Conservation (phyloP, 2,113 vertebrate species). For the Heloderma charlesbogerti region DNA sequence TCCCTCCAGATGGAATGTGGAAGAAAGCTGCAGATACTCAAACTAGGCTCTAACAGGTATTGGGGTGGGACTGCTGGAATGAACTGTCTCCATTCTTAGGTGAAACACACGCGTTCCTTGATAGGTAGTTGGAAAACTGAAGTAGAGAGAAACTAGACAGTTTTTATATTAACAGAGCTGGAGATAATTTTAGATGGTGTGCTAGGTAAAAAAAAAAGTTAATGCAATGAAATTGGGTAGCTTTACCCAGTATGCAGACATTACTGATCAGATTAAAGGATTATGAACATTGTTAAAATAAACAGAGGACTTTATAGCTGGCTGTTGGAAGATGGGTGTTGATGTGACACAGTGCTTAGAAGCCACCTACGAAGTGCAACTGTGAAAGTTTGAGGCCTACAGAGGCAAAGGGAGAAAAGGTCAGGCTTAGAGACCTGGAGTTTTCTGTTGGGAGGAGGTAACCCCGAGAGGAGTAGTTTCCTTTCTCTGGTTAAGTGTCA, state of each 20-base stretch:
- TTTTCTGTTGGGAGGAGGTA: too few species aligned
- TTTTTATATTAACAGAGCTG: not conserved
- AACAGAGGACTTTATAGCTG: not conserved
- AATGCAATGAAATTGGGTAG: not conserved
- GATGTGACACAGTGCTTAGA: too few species aligned
- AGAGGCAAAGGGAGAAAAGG: too few species aligned
- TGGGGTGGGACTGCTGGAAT: not conserved
- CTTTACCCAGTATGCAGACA: not conserved
- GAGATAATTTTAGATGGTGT: not conserved
- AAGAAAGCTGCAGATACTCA: not conserved
- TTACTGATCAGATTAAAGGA: slow-evolving; percentile 36
- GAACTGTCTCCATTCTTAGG: not conserved
- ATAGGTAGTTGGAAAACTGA: not conserved
- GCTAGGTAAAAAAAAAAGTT: not conserved
- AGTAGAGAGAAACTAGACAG: not conserved
- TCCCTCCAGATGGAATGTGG: not conserved
- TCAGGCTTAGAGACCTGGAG: too few species aligned
- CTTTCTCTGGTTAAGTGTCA: too few species aligned
- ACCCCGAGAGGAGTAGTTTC: too few species aligned
- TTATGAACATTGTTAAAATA: slow-evolving; percentile 47
- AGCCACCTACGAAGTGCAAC: too few species aligned
- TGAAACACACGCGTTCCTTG: not conserved
- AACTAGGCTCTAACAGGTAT: not conserved
- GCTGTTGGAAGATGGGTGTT: slow-evolving; percentile 11
- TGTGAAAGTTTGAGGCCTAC: too few species aligned